Evolutionary conservation across 2,113 vertebrate species (phyloP), one percentile per base, ranked within the genome.

Genomic region (Beaufortia kweichowensis): DNA sequence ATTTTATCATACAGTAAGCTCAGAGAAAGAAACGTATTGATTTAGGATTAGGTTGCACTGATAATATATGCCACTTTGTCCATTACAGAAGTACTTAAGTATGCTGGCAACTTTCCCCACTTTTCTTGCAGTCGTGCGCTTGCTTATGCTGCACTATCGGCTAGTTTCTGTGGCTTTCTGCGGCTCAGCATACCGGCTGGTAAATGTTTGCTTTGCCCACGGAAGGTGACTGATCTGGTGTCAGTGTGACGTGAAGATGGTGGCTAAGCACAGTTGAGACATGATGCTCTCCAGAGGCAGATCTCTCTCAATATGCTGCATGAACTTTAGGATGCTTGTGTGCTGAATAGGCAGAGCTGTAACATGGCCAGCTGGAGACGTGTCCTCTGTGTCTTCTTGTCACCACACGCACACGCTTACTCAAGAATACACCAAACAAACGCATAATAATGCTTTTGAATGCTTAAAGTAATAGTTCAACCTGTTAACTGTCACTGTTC

Each of bases 211-310:
- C 60, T 75, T 48, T 57, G 63, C 26, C 24, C 24, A 62, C 35
- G 65, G 56, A 46, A 79, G 50, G 81, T 82, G 77, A 79, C 81
- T 82, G 81, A 82, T 82, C 72, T 79, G 43, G 72, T 76, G 77
- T 79, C 81, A 79, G 73, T 64, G 76, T 62, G 76, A 63, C 19
- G 69, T 41, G 60, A 60, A 43, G 72, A 65, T 76, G 64, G 76
- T 65, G 77, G 65, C 80, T 69, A 78, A 67, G 69, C 56, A 14
- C 48, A 57, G 63, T 24, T 28, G 57, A 82, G 76, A 75, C 71
- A 50, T 28, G 64, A 46, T 12, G 35, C 81, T 55, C 81, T 82
- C 81, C 55, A 55, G 72, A 76, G 71, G 80, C 60, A 53, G 41
- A 61, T 15, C 77, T 66, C 35, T 65, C 59, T 78, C 80, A 78